Percentiles rank a stretch among this genome's conserved stretches.
phyloP scores from a whole-genome alignment of 2,113 vertebrate genomes.

The Arothron firmamentum region DNA sequence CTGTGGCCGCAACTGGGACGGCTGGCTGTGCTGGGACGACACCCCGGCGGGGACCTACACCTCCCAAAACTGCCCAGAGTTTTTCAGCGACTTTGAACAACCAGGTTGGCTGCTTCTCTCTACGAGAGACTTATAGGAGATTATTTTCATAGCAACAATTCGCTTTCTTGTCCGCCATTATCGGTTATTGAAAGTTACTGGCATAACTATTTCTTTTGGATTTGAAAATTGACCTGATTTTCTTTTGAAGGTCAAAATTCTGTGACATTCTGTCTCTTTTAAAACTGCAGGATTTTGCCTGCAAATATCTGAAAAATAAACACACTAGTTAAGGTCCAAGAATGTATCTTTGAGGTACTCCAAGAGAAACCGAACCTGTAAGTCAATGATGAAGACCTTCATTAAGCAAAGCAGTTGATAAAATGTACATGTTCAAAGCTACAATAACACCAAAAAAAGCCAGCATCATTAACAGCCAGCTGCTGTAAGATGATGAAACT shows the following conservation, averaged over 20 bases:
- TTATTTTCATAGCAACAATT: not conserved
- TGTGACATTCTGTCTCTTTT: not conserved
- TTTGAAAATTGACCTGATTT: too few relatives aligned
- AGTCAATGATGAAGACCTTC: not conserved
- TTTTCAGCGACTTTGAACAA: conserved; percentile 19
- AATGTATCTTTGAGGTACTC: not conserved
- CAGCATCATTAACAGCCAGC: too few relatives aligned
- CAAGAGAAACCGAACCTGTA: not conserved
- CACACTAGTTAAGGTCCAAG: not conserved
- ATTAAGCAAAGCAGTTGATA: too few relatives aligned
- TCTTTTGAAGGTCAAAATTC: too few relatives aligned
- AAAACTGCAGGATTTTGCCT: not conserved
- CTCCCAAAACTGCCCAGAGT: conserved; percentile 52
- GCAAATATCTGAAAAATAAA: not conserved
- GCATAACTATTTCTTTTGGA: too few relatives aligned
- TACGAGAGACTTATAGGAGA: not conserved
- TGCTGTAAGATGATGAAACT: too few relatives aligned
- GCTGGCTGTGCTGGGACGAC: conserved; percentile 59
- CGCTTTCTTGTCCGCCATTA: too few relatives aligned
- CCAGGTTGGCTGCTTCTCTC: conserved; percentile 29
- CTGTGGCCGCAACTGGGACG: conserved; percentile 57
- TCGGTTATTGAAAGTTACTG: too few relatives aligned
- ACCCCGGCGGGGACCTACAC: conserved; percentile 31
- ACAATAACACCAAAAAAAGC: too few relatives aligned
- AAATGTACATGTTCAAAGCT: not conserved